Percentiles rank a stretch among this genome's conserved stretches.
Evolutionary conservation across 30 jellyfish, hydroid and myxozoan species (phyloP).

Genomic region (Aurelia sp.): DNA sequence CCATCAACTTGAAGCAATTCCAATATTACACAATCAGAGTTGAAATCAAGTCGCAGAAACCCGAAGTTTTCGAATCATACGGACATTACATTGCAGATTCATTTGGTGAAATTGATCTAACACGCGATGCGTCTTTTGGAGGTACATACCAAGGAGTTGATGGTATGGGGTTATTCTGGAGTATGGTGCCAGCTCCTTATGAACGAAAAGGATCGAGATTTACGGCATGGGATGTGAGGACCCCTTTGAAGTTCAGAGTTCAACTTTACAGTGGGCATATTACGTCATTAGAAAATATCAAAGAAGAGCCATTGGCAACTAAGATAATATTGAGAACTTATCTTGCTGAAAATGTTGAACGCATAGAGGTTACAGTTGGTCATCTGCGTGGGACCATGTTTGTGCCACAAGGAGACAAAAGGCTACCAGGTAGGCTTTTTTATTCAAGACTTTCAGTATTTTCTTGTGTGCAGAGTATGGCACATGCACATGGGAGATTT

Average conservation of each 20-base stretch:
- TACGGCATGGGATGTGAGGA: conserved; percentile 4
- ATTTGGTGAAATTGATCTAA: conserved; percentile 24
- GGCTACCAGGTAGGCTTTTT: conserved; percentile 65
- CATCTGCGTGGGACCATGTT: conserved; percentile 67
- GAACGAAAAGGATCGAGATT: conserved; percentile 51
- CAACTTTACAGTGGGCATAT: conserved; percentile 50
- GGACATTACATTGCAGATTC: conserved; percentile 58
- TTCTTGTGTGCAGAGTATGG: no score
- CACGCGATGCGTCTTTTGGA: conserved; percentile 53
- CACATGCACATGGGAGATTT: no score
- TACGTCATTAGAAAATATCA: conserved; percentile 4
- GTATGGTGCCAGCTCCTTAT: conserved; percentile 68
- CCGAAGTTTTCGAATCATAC: conserved; percentile 37
- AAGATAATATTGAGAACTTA: conserved; percentile 50
- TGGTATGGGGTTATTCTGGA: conserved; percentile 76
- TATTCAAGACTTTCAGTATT: no score
- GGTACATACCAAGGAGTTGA: conserved; percentile 61
- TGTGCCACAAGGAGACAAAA: conserved; percentile 58
- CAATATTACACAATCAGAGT: conserved; percentile 58
- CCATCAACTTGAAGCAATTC: conserved; percentile 26
- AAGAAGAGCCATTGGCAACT: conserved; percentile 41
- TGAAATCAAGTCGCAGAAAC: conserved; percentile 5
- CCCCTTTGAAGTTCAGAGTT: conserved; percentile 38
- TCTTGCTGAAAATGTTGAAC: conserved; percentile 48
- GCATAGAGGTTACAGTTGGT: conserved; percentile 56